Percentiles rank a stretch among this genome's conserved stretches.
phyloP scores from a whole-genome alignment of 2,113 vertebrate species.

The Marmota flaviventris region DNA sequence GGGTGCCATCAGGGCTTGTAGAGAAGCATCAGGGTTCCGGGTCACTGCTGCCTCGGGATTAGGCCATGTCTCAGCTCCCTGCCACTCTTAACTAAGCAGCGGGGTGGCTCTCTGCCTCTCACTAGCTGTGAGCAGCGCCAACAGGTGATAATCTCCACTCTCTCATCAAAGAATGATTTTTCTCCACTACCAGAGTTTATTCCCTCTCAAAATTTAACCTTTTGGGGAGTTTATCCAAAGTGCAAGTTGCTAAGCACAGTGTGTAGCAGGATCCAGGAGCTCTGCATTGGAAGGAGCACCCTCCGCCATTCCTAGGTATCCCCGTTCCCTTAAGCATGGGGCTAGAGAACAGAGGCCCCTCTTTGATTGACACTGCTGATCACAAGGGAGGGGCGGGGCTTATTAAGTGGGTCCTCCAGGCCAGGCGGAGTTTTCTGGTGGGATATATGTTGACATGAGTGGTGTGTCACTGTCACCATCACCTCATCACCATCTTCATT shows the following conservation, averaged over 20 bases:
- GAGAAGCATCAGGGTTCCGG: conserved; percentile 72
- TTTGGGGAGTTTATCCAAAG: conserved; percentile 9
- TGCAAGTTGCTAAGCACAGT: background rate
- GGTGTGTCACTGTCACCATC: background rate
- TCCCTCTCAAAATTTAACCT: background rate
- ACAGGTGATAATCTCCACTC: background rate
- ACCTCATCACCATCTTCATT: background rate
- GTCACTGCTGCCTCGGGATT: conserved; percentile 31
- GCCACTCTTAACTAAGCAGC: conserved; percentile 52
- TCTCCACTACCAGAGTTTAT: conserved; percentile 11
- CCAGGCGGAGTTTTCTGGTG: background rate
- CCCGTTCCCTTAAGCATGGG: background rate
- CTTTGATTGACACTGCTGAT: background rate
- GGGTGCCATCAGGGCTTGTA: conserved; percentile 27
- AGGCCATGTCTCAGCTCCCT: conserved; percentile 62
- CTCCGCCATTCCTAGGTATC: background rate
- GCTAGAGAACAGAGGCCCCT: background rate
- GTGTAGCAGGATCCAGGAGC: background rate
- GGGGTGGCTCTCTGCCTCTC: background rate
- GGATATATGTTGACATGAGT: background rate
- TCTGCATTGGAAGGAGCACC: background rate
- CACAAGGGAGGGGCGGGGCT: rapidly evolving
- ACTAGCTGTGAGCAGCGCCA: conserved; percentile 44
- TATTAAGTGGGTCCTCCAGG: background rate
- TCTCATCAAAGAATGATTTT: background rate